Percentiles rank a stretch among this genome's conserved stretches.
These are phyloP conservation scores for Riparia riparia DNA, from an alignment of 2,113 vertebrate species.

Conservation along the genomic window DNA sequence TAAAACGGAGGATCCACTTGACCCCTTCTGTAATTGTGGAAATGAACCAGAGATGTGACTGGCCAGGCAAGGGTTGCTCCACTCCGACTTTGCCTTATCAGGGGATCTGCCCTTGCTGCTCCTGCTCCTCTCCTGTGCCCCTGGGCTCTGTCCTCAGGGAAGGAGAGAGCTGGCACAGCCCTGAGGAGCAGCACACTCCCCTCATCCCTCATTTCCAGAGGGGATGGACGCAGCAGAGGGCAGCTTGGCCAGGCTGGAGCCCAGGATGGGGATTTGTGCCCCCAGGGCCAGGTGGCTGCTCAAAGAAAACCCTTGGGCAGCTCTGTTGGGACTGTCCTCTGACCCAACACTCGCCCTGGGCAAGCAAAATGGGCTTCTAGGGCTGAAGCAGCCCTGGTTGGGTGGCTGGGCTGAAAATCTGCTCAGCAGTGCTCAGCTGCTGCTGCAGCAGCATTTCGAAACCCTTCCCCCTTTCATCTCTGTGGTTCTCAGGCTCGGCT, in stretches of 20 bases:
- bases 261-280: background rate
- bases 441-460: background rate
- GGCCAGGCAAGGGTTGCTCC: background rate
- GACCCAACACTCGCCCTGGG: background rate
- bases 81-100: background rate
- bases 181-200: background rate
- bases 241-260: background rate
- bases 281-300: background rate
- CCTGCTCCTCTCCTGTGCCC: background rate
- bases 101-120: background rate
- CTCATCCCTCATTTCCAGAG: background rate
- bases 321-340: background rate
- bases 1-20: background rate
- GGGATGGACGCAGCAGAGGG: background rate
- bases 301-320: background rate
- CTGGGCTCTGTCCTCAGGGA: background rate
- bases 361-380: background rate
- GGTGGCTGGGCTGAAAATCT: background rate
- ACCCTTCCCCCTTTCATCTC: constrained; percentile 13
- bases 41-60: background rate
- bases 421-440: background rate
- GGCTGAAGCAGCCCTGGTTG: background rate
- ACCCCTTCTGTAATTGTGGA: background rate
- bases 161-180: background rate
- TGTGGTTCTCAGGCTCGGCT: background rate